Evolutionary conservation across 2,113 vertebrate genomes (phyloP), one percentile per base, ranked within the genome.

Genomic region (Tachycineta bicolor): DNA sequence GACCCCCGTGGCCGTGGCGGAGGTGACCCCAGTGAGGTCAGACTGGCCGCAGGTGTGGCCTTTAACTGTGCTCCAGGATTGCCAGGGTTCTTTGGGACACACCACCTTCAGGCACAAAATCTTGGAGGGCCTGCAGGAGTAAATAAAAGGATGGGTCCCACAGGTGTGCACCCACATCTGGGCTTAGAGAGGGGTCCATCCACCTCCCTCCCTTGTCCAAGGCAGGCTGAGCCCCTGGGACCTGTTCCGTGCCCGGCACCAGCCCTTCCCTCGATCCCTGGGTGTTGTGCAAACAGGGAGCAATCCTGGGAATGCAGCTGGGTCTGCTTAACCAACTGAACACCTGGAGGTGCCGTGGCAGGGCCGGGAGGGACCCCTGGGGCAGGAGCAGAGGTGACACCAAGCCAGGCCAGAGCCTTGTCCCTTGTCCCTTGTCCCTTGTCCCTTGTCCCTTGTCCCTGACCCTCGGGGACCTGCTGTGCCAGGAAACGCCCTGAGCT

Each of bases 401-500:
- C 43, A 49, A 68, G 37, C 12, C 25, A 31, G 50, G 15, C 29
- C 44, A 70, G 44, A 8, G 9, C 64, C 64, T 39, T 55, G 50
- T 37, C 37, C 37, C 37, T 37, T 37, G 37, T 37, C 31, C 19
- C 24, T 59, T 37, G 37, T 37, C 9, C 11, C 56, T 82, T 67
- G 58, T 25, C 56, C 55, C 55, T 81, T 52, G 55, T 24, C 53
- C 50, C 16, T 39, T 29, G 25, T 60, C 11, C 3, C 6, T 16
- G 37, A 58, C 31, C 19, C 24, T 59, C 44, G 7, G 14, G 5
- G 0, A 8, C 13, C 55, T 44, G 34, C 83, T 22, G 23, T 74
- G 46, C 33, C 29, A 15, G 3, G 4, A 34, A 10, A 41, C 0
- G 0, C 47, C 31, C 7, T 14, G 46, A 89, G 47, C 47, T 58